Evolutionary conservation across 1,140 invertebrate genomes (phyloP), one percentile per base, ranked within the genome.

Genomic region (Scaptomyza graminum): DNA sequence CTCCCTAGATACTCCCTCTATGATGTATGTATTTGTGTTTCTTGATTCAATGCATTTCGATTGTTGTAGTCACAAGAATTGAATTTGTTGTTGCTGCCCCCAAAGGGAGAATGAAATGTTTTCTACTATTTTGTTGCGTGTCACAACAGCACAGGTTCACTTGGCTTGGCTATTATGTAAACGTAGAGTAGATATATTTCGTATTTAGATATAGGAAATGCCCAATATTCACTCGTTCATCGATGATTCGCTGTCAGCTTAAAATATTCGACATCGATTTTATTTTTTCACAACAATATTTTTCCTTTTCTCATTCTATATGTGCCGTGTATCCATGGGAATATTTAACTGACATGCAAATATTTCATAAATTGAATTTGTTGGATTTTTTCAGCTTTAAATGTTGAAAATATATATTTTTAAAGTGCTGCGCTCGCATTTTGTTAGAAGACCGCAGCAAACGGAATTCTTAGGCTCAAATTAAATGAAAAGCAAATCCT

Each of bases 401-500:
- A 22, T 2, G 18, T 22, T 22, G 18, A 22, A 22, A 22, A 22
- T 22, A 22, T 22, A 22, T 22, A 22, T 22, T 22, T 1, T 60
- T 50, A 51, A 46, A 66, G 49, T 59, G 55, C 34, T 47, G n/a
- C 28, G 6, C 2, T 31, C 49, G 25, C 49, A 9, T 34, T 34
- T 52, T 28, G 49, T 25, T 16, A 52, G 61, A 52, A 61, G 56
- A 68, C 57, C 65, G 31, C 57, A 46, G 22, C 22, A 31, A 28
- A 50, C 25, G 22, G 52, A 9, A 25, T 41, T 43, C n/a, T 34
- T n/a, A 41, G 12, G 5, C 37, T 37, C 41, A 55, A 43, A 65
- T 56, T 65, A 70, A 70, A 65, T 64, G 46, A 56, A 61, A 54
- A 62, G 57, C 57, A 70, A 65, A 70, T 46, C 44, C 62, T 55